Evolutionary conservation across 2,113 vertebrate species (phyloP), one percentile per base, ranked within the genome.

Genomic region (Semnornis frantzii): DNA sequence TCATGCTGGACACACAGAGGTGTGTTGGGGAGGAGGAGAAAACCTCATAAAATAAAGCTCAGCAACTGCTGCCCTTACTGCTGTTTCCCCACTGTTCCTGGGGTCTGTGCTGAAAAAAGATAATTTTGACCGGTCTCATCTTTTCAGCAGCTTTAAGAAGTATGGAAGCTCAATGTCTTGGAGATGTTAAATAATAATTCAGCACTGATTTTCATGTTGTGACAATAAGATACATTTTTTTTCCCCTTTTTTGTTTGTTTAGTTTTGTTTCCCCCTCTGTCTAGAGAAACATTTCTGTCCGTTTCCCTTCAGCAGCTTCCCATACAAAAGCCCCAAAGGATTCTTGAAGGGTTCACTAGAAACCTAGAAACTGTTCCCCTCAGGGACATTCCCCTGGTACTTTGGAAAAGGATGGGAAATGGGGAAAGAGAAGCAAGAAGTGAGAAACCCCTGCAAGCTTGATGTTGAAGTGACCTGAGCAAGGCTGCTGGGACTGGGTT

Each of bases 11-110:
- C 0, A 5, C 18, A 3, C 7, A 2, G 0, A 19, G 27, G 42
- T 44, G 5, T 9, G 1, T 3, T 4, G 37, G 30, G 37, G 46
- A 33, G 63, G 58, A 33, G 37, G 20, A 31, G 24, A 8, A 1
- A 5, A 52, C 9, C 37, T 39, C 37, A 39, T 39, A 39, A 39
- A 39, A 39, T 39, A 39, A 39, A 39, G 37, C 17, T 42, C 30
- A 16, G 59, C 74, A 44, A 2, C 63, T n/a, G n/a, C 58, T 25
- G 48, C 55, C 13, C 16, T 59, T n/a, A 37, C n/a, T 14, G 31
- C 39, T 1, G 1, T 4, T 39, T 63, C 6, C 59, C 14, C 0
- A 0, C 37, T 42, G 2, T 6, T 85, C 39, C 27, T 52, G 72
- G 27, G n/a, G 4, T 3, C 15, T 3, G 18, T 16, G 19, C 60